These are phyloP conservation scores for Drosophila testacea DNA, from an alignment of 2,888 invertebrate genomes.

Conservation along the genomic window DNA sequence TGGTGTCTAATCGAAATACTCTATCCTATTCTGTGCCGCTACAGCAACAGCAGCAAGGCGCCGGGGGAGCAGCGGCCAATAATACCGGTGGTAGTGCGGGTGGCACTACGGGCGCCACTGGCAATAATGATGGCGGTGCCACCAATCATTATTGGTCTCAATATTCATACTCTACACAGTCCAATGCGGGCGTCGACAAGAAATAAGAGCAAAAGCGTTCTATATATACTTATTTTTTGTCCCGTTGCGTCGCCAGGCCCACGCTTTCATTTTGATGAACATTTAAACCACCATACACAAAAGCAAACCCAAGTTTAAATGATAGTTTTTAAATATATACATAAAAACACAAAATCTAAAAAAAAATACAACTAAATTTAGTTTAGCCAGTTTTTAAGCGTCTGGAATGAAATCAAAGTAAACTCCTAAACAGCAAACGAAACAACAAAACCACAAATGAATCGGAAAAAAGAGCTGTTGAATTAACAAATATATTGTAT, in stretches of 20 bases:
- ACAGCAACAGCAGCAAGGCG: slow-evolving; percentile 63
- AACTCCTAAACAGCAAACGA: slow-evolving; percentile 20
- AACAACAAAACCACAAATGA: slow-evolving; percentile 15
- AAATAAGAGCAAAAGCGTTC: slow-evolving; percentile 46
- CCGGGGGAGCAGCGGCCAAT: slow-evolving; percentile 51
- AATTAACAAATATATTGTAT: slow-evolving; percentile 35
- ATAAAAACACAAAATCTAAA: slow-evolving; percentile 25
- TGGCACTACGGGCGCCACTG: slow-evolving; percentile 48
- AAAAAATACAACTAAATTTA: slow-evolving; percentile 50
- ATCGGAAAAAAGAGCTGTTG: slow-evolving; percentile 28
- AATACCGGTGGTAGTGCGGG: slow-evolving; percentile 51
- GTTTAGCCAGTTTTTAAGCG: slow-evolving; percentile 66
- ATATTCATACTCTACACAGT: slow-evolving; percentile 83
- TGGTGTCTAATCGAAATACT: background rate
- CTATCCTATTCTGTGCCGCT: background rate
- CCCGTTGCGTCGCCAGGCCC: slow-evolving; percentile 11
- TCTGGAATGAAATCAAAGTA: slow-evolving; percentile 41
- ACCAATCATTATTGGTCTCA: slow-evolving; percentile 84
- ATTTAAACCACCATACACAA: slow-evolving; percentile 22
- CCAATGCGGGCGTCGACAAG: slow-evolving; percentile 69
- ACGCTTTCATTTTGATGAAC: slow-evolving; percentile 34
- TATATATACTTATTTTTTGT: background rate
- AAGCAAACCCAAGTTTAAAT: slow-evolving; percentile 57
- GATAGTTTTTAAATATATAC: slow-evolving; percentile 63
- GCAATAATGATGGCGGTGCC: slow-evolving; percentile 71